A percentile compares a stretch with the other conserved stretches of the same genome.
These are phyloP conservation scores for Zygothrica quintamaculata DNA, from an alignment of 2,888 invertebrate species.

Conservation along the genomic window DNA sequence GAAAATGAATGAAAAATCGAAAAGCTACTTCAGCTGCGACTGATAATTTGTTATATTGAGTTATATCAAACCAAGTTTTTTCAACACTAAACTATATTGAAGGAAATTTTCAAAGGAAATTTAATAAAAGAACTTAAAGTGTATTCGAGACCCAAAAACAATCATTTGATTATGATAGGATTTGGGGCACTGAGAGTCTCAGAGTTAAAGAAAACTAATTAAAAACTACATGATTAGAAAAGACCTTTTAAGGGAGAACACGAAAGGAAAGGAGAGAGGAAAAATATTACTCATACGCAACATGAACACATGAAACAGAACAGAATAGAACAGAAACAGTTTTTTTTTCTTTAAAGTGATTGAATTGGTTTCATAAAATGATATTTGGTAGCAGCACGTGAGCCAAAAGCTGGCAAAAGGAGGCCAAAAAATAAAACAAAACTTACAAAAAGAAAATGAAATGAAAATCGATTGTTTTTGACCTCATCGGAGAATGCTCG, in stretches of 20 bases:
- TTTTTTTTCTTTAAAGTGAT: slow-evolving; percentile 27
- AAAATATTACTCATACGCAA: slow-evolving; percentile 44
- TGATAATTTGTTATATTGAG: too few relatives aligned
- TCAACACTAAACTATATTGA: too few relatives aligned
- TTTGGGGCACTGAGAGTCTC: too few relatives aligned
- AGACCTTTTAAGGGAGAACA: slow-evolving; percentile 4
- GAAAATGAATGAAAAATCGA: slow-evolving; percentile 6
- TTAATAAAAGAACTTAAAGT: too few relatives aligned
- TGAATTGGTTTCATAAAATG: slow-evolving; percentile 27
- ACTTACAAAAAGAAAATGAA: slow-evolving; percentile 51
- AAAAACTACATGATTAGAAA: slow-evolving; percentile 33
- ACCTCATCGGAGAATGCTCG: slow-evolving; percentile 72
- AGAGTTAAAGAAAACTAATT: slow-evolving; percentile 38
- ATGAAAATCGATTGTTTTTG: slow-evolving; percentile 82
- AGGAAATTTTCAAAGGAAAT: too few relatives aligned
- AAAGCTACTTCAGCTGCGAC: slow-evolving; percentile 2
- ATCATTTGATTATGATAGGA: too few relatives aligned
- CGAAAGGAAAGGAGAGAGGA: too few relatives aligned
- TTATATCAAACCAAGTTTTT: too few relatives aligned
- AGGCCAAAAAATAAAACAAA: slow-evolving; percentile 48
- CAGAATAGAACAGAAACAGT: slow-evolving; percentile 45
- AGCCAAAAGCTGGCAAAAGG: slow-evolving; percentile 49
- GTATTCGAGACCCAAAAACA: too few relatives aligned
- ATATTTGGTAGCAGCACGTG: slow-evolving; percentile 59
- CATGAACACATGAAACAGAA: slow-evolving; percentile 22